Evolutionary conservation across 2,888 invertebrate species (phyloP), one percentile per base, ranked within the genome.

Genomic region (Luperina nickerlii): DNA sequence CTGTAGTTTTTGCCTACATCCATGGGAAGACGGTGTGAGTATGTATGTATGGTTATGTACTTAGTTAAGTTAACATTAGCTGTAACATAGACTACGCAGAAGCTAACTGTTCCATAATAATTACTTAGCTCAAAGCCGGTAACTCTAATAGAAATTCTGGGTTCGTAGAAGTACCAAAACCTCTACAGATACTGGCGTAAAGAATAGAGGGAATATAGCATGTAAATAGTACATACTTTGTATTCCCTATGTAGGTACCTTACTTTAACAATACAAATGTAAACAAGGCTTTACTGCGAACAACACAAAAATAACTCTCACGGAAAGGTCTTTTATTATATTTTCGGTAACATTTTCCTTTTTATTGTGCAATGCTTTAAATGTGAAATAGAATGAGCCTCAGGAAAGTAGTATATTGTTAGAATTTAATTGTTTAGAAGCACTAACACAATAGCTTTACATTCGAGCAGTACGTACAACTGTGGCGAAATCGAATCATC

Each of bases 361-460:
- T 77, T 62, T 27, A 77, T 68, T 68, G n/a, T 83, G 38, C 51
- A 83, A 48, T 45, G 51, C 45, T 45, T 82, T 45, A 62, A 63
- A 66, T 57, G 27, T 54, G n/a, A 79, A 69, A 79, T 60, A 15
- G 51, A 69, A 66, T 24, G 5, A 63, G 57, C 65, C 48, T 57
- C 32, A n/a, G 5, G 42, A 66, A 84, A 60, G 51, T 45, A 32
- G 24, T 2, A 38, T 51, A 48, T 60, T 79, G 60, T 79, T 84
- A 24, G 60, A 66, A 79, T 66, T 70, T 24, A 84, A 70, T 84
- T 79, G 60, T 70, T 81, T 79, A 70, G 69, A 78, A 65, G 32
- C 20, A 54, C 48, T 51, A 51, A 27, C 42, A 66, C 32, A 70
- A 51, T 38, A 18, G 65, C 27, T 60, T 32, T 54, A 69, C 48